A percentile compares a stretch with the other conserved stretches of the same genome.
Evolutionary conservation across 2,888 invertebrate genomes (phyloP).

Genomic region (Agrotis ipsilon): DNA sequence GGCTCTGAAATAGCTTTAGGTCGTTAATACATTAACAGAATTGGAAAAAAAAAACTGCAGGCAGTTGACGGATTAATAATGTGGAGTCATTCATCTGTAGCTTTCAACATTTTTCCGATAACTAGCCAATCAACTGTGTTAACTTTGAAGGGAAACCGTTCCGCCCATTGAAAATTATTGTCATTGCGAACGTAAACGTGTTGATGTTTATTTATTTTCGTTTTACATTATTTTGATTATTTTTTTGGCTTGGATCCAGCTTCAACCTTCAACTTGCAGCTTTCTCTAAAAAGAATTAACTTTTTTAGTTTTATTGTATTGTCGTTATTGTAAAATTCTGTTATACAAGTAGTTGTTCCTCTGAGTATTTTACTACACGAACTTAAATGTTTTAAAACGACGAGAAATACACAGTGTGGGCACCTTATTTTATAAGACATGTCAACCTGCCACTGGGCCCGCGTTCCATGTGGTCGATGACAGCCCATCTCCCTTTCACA

Average conservation of each 20-base stretch:
- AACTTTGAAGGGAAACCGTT: constrained; percentile 50
- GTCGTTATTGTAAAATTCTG: neutral
- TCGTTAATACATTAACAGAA: constrained; percentile 27
- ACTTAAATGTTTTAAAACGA: too few relatives aligned
- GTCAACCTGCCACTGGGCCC: too few relatives aligned
- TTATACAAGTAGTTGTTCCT: too few relatives aligned
- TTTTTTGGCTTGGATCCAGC: neutral
- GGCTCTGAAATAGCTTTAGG: constrained; percentile 38
- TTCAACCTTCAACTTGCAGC: neutral
- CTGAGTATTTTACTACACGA: too few relatives aligned
- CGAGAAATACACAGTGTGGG: too few relatives aligned
- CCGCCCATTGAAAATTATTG: constrained; percentile 54
- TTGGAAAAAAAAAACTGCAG: constrained; percentile 49
- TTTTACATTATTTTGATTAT: constrained; percentile 15
- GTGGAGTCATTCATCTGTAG: constrained; percentile 33
- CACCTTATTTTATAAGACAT: too few relatives aligned
- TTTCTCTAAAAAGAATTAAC: neutral
- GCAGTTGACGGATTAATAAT: constrained; percentile 37
- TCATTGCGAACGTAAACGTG: constrained; percentile 39
- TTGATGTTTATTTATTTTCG: constrained; percentile 30
- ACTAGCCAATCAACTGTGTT: constrained; percentile 50
- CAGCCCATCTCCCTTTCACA: too few relatives aligned
- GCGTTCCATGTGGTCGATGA: too few relatives aligned
- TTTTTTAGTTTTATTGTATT: neutral
- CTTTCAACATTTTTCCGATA: constrained; percentile 57